Base-by-base conservation (phyloP, 2,888 invertebrate genomes). In the Rhogogaster chlorosoma region DNA sequence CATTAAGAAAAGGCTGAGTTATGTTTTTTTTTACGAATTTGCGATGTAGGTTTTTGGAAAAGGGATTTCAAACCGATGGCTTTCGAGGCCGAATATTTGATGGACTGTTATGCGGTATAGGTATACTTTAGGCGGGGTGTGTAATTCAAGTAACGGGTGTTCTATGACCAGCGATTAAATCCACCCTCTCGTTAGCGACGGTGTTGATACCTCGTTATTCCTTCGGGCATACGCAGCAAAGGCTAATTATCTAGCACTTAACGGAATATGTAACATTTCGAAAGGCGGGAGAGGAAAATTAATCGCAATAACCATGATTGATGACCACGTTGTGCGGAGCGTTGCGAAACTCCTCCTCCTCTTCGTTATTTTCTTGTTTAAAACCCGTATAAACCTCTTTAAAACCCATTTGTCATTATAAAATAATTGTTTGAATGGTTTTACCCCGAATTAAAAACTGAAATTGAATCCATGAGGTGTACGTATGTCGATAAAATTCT, bases 191-290 rank as follows among this genome's bases (percentile, higher is more conserved):
- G 38, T 80, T 80, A 80, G 80, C 57, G 32, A 12, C 38, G 26
- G 12, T 61, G 57, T 80, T 80, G 80, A 61, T 80, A 38, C 32
- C 12, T 80, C 38, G 80, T 80, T 57, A 57, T 80, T 26, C n/a
- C 80, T 22, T 36, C 12, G n/a, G 57, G 36, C n/a, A 61, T 38
- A 57, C 80, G 22, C 36, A 22, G 49, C 38, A 61, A 38, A 61
- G 61, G 38, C 80, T 38, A 57, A 57, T 80, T 80, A 80, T 61
- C 38, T n/a, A 80, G 80, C 61, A 61, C 80, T 61, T 80, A 80
- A 49, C 32, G 61, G 22, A 61, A 38, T 80, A 38, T 57, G 36
- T 61, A 80, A 80, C 36, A 36, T 32, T 77, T 15, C 26, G 29
- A 18, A n/a, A 1, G 22, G 36, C 22, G 38, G 61, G 22, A 36